Conservation (phyloP, 2,113 vertebrate genomes). For the Triplophysa dalaica region DNA sequence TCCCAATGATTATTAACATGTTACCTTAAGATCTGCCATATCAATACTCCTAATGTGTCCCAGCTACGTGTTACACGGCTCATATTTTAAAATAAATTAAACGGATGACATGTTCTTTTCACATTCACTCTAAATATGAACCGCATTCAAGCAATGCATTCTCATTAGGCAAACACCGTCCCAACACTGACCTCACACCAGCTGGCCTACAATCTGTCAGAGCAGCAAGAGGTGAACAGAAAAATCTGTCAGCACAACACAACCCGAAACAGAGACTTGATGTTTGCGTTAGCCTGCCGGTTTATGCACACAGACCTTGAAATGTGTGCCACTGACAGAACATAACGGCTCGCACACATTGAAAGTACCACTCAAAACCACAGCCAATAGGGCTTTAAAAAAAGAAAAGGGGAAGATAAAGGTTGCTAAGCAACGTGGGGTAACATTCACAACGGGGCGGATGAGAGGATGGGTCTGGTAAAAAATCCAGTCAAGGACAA, state of each 20-base stretch:
- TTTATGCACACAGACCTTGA: conserved; percentile 61
- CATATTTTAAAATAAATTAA: conserved; percentile 9
- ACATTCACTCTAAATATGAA: conserved; percentile 9
- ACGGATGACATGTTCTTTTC: neutral
- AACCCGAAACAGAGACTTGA: conserved; percentile 58
- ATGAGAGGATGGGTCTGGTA: conserved; percentile 64
- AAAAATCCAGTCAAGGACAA: conserved; percentile 55
- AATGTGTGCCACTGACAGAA: conserved; percentile 56
- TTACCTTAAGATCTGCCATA: neutral
- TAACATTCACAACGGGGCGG: conserved; percentile 68
- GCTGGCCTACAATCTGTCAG: conserved; percentile 44
- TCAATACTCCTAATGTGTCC: neutral
- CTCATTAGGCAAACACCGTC: conserved; percentile 19
- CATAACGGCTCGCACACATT: conserved; percentile 48
- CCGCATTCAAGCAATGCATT: conserved; percentile 15
- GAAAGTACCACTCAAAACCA: conserved; percentile 51
- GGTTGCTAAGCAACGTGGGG: conserved; percentile 71
- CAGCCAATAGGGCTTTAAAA: conserved; percentile 59
- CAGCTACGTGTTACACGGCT: conserved; percentile 7
- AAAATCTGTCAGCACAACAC: conserved; percentile 45
- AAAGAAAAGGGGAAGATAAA: conserved; percentile 46
- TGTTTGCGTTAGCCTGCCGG: conserved; percentile 63
- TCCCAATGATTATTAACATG: conserved; percentile 16
- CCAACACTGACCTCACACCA: conserved; percentile 17
- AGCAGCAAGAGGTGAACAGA: conserved; percentile 42